Evolutionary conservation across 2,888 invertebrate species (phyloP).

Genomic region (Mimas tiliae): DNA sequence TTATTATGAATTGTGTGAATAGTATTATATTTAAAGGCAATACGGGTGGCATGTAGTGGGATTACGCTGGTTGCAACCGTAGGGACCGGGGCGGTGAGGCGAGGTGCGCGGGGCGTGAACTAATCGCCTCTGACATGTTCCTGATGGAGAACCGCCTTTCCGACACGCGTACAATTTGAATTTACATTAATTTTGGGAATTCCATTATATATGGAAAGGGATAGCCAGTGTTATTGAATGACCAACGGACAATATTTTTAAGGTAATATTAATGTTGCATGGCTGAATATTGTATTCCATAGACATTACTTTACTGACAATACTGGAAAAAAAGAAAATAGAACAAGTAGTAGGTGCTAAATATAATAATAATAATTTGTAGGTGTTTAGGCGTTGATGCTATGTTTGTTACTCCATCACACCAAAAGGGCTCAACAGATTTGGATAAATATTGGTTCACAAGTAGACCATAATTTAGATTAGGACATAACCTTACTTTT

Average conservation of each 20-base stretch:
- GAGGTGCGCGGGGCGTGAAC: constrained; percentile 39
- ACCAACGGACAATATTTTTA: background rate
- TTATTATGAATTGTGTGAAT: constrained; percentile 50
- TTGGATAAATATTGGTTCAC: too few species aligned
- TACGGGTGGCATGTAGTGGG: constrained; percentile 72
- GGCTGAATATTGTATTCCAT: too few species aligned
- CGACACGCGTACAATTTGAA: constrained; percentile 27
- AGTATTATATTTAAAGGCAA: constrained; percentile 12
- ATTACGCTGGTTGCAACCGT: constrained; percentile 60
- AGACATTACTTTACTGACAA: too few species aligned
- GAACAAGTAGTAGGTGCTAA: too few species aligned
- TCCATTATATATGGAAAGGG: constrained; percentile 8
- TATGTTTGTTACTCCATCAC: too few species aligned
- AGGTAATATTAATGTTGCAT: background rate
- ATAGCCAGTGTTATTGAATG: background rate
- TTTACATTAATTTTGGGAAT: constrained; percentile 29
- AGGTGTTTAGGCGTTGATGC: too few species aligned
- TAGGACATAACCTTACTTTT: too few species aligned
- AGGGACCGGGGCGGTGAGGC: constrained; percentile 39
- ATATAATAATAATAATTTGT: too few species aligned
- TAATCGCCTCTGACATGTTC: constrained; percentile 40
- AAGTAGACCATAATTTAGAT: too few species aligned
- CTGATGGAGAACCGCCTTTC: constrained; percentile 35
- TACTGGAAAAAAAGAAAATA: too few species aligned
- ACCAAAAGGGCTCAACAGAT: too few species aligned